Percentiles rank a stretch among this genome's conserved stretches.
phyloP scores from a whole-genome alignment of 2,797 vertebrate genomes.

The Phyllotis vaccarum region DNA sequence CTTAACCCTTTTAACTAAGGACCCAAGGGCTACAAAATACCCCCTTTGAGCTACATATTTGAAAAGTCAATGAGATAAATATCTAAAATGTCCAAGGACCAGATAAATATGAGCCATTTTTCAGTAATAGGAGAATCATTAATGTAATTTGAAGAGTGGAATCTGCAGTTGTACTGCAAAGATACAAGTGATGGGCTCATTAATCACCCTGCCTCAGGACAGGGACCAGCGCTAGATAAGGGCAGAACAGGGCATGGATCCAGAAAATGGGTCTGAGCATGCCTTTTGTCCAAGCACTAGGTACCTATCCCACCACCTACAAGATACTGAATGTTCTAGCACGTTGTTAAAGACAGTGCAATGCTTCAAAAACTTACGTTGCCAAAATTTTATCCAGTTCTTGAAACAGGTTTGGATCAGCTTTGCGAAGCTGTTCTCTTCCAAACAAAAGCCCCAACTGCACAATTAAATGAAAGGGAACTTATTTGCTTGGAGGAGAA shows the following conservation, averaged over 20 bases:
- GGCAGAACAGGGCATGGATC: neutral
- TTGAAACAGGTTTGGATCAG: conserved; percentile 68
- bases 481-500: conserved; percentile 66
- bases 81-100: conserved; percentile 56
- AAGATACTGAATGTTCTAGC: conserved; percentile 43
- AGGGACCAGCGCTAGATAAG: neutral
- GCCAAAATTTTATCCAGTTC: conserved; percentile 73
- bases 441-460: conserved; percentile 72
- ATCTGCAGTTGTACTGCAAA: conserved; percentile 40
- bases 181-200: conserved; percentile 44
- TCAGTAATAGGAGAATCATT: conserved; percentile 56
- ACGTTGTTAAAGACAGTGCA: conserved; percentile 56
- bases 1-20: conserved; percentile 36
- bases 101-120: conserved; percentile 44
- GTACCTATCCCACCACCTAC: conserved; percentile 31
- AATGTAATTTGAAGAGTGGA: conserved; percentile 49
- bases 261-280: conserved; percentile 21
- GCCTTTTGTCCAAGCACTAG: conserved; percentile 34
- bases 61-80: conserved; percentile 64
- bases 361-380: conserved; percentile 33
- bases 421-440: conserved; percentile 69
- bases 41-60: conserved; percentile 18
- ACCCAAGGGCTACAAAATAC: conserved; percentile 42
- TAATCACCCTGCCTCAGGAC: conserved; percentile 62
- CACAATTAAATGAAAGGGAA: conserved; percentile 75